Evolutionary conservation across 2,113 vertebrate genomes (phyloP).

Genomic region (Daboia siamensis): DNA sequence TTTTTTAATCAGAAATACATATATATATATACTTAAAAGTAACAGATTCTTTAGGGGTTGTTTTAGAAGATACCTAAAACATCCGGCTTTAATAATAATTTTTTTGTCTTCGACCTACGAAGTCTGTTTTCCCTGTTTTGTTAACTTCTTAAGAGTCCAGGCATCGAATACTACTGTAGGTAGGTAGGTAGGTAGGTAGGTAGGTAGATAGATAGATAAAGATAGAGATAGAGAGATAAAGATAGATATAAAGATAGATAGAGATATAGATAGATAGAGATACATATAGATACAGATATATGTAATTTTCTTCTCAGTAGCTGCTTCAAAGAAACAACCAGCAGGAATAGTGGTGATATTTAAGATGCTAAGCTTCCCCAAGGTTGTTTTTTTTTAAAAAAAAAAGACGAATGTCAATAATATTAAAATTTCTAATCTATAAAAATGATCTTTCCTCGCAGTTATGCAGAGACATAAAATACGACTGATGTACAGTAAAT

Average conservation of each 20-base stretch:
- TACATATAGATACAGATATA: no score
- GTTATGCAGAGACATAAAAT: background rate
- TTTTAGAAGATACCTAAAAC: background rate
- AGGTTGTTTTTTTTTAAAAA: no score
- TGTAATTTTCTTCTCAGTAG: background rate
- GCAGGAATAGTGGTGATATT: background rate
- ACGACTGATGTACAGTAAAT: background rate
- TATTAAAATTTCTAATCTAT: no score
- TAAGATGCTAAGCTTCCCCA: background rate
- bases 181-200: no score
- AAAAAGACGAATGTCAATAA: no score
- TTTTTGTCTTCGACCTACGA: background rate
- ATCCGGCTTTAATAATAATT: background rate
- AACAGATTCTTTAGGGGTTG: background rate
- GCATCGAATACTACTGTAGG: background rate
- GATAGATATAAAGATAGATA: no score
- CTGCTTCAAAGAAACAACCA: background rate
- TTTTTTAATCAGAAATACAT: background rate
- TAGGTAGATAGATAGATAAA: no score
- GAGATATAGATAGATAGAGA: no score
- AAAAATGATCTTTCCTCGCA: background rate
- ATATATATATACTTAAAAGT: background rate
- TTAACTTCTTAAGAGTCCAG: background rate
- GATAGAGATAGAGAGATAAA: no score
- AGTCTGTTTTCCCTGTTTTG: background rate